Base-by-base conservation (phyloP, 2,888 invertebrate species). In the Empis livida region DNA sequence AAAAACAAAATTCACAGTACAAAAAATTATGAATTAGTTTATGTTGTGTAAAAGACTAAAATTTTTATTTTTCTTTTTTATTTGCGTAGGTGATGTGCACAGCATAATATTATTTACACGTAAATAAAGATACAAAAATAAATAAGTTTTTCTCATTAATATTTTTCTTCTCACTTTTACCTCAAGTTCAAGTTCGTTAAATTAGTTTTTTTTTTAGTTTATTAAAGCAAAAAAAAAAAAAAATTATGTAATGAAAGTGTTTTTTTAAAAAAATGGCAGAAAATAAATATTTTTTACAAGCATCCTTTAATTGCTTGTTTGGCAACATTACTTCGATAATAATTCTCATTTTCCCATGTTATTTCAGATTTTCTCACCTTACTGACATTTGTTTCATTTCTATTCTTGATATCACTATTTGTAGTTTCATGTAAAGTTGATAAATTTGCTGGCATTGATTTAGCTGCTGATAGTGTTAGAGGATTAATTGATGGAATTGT, bases 281-380 rank as follows among this genome's bases (percentile, higher is more conserved):
- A n/a, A n/a, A n/a, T n/a, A n/a, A n/a, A n/a, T n/a, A n/a, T 41
- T 11, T 37, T 47, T 59, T 60, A 74, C 56, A 76, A 65, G 61
- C 75, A 74, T 52, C 75, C 72, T 65, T 75, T 75, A 58, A 77
- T 72, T 51, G 76, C 74, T 61, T 76, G 75, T 56, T 76, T 74
- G 56, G 76, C 74, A 56, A 75, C 71, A 53, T 71, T 70, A 52
- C 67, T 68, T 55, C 71, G 70, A 56, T 73, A 75, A 60, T 64
- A 66, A 57, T 65, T 71, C 4, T n/a, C n/a, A n/a, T 35, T n/a
- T n/a, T 35, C 35, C 35, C 35, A 35, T n/a, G 13, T n/a, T n/a
- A 35, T 13, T 50, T 54, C 55, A 50, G 45, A 52, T 47, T 50
- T 37, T 51, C 56, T 56, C 55, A 56, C 56, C 53, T 56, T 56